phyloP scores from a whole-genome alignment of 1,140 invertebrate genomes.

The Chrysoperla carnea region DNA sequence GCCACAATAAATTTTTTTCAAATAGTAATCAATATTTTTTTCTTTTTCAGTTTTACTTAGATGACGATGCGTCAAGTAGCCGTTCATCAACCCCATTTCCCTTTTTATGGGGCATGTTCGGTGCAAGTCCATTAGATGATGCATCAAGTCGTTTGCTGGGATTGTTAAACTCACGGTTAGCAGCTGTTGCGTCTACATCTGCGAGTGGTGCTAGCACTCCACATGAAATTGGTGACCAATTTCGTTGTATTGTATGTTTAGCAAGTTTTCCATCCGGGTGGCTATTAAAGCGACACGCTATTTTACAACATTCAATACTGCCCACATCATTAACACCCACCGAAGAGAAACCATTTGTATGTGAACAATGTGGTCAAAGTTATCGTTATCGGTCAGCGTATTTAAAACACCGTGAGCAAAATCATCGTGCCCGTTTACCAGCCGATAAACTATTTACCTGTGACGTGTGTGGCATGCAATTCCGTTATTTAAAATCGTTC shows the following conservation, averaged over 20 bases:
- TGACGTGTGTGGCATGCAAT: slow-evolving; percentile 79
- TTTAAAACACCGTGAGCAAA: slow-evolving; percentile 74
- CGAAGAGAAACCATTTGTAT: slow-evolving; percentile 79
- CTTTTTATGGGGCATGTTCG: slow-evolving; percentile 9
- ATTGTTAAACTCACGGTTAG: slow-evolving; percentile 16
- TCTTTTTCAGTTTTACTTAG: background rate
- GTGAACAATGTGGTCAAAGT: slow-evolving; percentile 77
- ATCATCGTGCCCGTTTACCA: slow-evolving; percentile 64
- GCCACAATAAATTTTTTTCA: too few species aligned
- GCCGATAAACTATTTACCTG: slow-evolving; percentile 79
- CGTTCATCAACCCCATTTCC: slow-evolving; percentile 23
- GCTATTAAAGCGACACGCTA: slow-evolving; percentile 62
- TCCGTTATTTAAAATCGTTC: slow-evolving; percentile 73
- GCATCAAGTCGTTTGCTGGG: slow-evolving; percentile 21
- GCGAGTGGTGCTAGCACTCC: slow-evolving; percentile 20
- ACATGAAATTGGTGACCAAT: slow-evolving; percentile 21
- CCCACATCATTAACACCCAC: slow-evolving; percentile 14
- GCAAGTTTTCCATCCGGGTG: slow-evolving; percentile 66
- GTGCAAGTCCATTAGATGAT: slow-evolving; percentile 15
- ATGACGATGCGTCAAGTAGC: slow-evolving; percentile 17
- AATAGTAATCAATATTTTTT: too few species aligned
- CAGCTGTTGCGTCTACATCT: slow-evolving; percentile 25
- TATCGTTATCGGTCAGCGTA: slow-evolving; percentile 77
- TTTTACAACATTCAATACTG: slow-evolving; percentile 49
- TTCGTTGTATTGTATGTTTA: slow-evolving; percentile 57